Evolutionary conservation across 2,797 vertebrate species (phyloP).

Genomic region (Macrochelys suwanniensis): DNA sequence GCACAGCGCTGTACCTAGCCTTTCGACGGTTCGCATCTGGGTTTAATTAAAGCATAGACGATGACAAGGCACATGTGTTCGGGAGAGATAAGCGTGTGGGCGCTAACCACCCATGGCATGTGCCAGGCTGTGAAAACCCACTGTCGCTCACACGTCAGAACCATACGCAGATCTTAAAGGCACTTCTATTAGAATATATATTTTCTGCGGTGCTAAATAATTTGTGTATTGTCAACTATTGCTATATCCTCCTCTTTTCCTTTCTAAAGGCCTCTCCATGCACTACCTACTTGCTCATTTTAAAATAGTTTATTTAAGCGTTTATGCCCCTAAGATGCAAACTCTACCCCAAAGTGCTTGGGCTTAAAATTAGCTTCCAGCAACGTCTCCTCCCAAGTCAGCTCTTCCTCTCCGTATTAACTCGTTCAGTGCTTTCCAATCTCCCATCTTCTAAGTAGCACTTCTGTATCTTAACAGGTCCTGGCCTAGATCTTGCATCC

Average conservation of each 20-base stretch:
- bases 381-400: background rate
- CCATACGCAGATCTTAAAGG: background rate
- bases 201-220: background rate
- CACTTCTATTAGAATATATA: background rate
- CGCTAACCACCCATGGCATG: constrained; percentile 18
- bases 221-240: background rate
- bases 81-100: constrained; percentile 46
- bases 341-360: background rate
- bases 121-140: background rate
- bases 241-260: background rate
- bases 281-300: background rate
- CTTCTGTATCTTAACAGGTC: background rate
- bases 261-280: background rate
- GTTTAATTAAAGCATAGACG: constrained; percentile 60
- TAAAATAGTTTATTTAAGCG: background rate
- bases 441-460: background rate
- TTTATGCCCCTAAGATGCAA: rapidly evolving
- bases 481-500: background rate
- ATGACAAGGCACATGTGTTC: constrained; percentile 45
- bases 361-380: background rate
- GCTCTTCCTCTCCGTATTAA: background rate
- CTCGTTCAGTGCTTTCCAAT: background rate
- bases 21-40: constrained; percentile 43
- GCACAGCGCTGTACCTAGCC: background rate
- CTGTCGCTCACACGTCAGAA: background rate